phyloP scores from a whole-genome alignment of 2,888 invertebrate genomes.

The Aplocera efformata region DNA sequence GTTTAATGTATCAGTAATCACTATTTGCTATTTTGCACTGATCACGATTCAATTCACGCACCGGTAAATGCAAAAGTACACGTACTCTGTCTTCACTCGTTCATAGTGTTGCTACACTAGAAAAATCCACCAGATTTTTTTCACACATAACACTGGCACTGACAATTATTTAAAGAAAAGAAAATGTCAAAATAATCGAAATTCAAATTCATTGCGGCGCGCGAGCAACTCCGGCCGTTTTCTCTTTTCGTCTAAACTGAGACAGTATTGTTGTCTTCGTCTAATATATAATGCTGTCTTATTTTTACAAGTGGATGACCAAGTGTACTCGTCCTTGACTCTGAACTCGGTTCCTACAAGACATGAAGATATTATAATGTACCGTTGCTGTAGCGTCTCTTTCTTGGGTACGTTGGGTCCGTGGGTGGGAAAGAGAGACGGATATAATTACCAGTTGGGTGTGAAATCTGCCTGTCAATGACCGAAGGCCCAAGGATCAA shows the following conservation, averaged over 20 bases:
- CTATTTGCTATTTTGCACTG: slow-evolving; percentile 24
- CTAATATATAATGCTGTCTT: slow-evolving; percentile 39
- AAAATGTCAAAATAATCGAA: slow-evolving; percentile 24
- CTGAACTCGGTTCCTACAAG: slow-evolving; percentile 50
- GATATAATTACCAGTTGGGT: slow-evolving; percentile 52
- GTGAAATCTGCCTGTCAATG: slow-evolving; percentile 69
- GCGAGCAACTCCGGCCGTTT: slow-evolving; percentile 50
- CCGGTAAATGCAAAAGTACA: slow-evolving; percentile 45
- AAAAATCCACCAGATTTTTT: slow-evolving; percentile 33
- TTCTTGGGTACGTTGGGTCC: slow-evolving; percentile 23
- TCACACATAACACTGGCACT: slow-evolving; percentile 30
- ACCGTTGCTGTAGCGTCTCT: slow-evolving; percentile 61
- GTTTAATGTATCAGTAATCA: slow-evolving; percentile 8
- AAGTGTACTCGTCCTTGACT: slow-evolving; percentile 74
- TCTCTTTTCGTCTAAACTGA: slow-evolving; percentile 53
- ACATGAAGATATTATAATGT: slow-evolving; percentile 47
- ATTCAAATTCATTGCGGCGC: slow-evolving; percentile 47
- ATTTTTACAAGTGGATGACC: slow-evolving; percentile 39
- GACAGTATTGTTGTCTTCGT: slow-evolving; percentile 39
- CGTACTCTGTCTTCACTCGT: slow-evolving; percentile 39
- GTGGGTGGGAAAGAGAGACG: slow-evolving; percentile 40
- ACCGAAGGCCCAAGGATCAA: slow-evolving; percentile 68
- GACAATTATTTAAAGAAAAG: slow-evolving; percentile 17
- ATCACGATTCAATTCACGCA: slow-evolving; percentile 27
- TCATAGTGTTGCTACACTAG: slow-evolving; percentile 44